Conservation (phyloP, 2,113 vertebrate genomes). For the Callipepla squamata region DNA sequence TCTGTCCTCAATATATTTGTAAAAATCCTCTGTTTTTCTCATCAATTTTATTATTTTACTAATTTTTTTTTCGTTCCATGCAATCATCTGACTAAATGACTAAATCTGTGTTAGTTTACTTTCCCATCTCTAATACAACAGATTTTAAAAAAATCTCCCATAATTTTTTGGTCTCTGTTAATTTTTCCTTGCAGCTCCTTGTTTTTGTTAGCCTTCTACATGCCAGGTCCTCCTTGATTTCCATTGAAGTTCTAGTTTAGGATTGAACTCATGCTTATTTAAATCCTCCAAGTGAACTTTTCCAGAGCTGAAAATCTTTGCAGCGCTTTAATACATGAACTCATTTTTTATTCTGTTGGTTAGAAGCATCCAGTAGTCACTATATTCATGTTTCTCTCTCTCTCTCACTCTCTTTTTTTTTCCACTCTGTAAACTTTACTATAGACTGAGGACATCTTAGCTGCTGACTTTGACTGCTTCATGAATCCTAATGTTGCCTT, state of each 20-base stretch:
- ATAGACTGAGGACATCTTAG: not conserved
- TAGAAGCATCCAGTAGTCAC: not conserved
- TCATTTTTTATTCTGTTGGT: constrained; percentile 26
- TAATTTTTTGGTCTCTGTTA: not conserved
- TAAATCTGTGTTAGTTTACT: not conserved
- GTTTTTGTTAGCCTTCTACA: not conserved
- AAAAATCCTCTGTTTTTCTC: not conserved
- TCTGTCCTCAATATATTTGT: not conserved
- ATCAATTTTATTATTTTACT: not conserved
- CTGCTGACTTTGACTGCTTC: not conserved
- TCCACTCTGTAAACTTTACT: not conserved
- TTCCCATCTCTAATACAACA: not conserved
- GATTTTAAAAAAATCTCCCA: not conserved
- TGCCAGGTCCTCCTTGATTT: not conserved
- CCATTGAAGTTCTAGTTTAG: not conserved
- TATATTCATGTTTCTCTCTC: not conserved
- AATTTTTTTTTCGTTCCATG: not conserved
- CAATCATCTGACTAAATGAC: not conserved
- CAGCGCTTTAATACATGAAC: not conserved
- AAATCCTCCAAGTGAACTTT: not conserved
- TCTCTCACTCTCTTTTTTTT: not conserved
- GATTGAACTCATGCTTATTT: not conserved
- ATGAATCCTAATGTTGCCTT: not conserved
- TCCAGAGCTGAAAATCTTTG: not conserved
- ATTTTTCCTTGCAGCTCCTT: not conserved